Conservation (phyloP, 1,140 invertebrate genomes). For the Hylaeus volcanicus region DNA sequence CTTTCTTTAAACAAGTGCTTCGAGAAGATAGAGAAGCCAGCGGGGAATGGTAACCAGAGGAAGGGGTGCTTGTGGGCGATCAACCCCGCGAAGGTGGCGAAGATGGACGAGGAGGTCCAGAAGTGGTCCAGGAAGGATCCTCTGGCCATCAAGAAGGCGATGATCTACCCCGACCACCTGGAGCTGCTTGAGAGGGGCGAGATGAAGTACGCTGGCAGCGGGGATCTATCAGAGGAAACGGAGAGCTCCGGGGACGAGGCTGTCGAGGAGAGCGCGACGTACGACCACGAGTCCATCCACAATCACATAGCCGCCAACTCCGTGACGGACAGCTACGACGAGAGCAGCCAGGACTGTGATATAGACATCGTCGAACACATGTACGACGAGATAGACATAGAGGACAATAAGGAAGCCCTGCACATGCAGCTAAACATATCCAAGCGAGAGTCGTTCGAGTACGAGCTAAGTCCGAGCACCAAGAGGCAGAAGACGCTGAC, state of each 20-base stretch:
- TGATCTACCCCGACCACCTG: constrained; percentile 93
- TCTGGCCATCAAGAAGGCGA: constrained; percentile 90
- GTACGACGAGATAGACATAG: constrained; percentile 82
- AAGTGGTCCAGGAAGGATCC: constrained; percentile 98
- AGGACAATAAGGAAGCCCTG: constrained; percentile 79
- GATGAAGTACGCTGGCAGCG: constrained; percentile 86
- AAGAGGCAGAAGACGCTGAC: constrained; percentile 76
- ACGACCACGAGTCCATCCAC: constrained; percentile 76
- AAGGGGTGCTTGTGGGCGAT: constrained; percentile 98
- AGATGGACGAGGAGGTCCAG: constrained; percentile 98
- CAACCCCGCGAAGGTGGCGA: constrained; percentile 95
- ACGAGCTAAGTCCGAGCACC: constrained; percentile 68
- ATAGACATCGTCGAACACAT: constrained; percentile 75
- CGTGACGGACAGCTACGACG: constrained; percentile 81
- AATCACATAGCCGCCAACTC: constrained; percentile 79
- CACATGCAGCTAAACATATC: constrained; percentile 77
- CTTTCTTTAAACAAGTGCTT: constrained; percentile 98
- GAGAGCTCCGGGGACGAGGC: constrained; percentile 77
- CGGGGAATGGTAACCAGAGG: constrained; percentile 88
- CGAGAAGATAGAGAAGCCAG: constrained; percentile 97
- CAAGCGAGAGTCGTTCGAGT: constrained; percentile 69
- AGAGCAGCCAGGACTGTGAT: constrained; percentile 83
- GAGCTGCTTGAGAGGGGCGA: constrained; percentile 91
- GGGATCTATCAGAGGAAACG: constrained; percentile 78
- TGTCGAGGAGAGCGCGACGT: constrained; percentile 78